Evolutionary conservation across 2,888 invertebrate species (phyloP), one percentile per base, ranked within the genome.

Genomic region (Rotaria magnacalcarata): DNA sequence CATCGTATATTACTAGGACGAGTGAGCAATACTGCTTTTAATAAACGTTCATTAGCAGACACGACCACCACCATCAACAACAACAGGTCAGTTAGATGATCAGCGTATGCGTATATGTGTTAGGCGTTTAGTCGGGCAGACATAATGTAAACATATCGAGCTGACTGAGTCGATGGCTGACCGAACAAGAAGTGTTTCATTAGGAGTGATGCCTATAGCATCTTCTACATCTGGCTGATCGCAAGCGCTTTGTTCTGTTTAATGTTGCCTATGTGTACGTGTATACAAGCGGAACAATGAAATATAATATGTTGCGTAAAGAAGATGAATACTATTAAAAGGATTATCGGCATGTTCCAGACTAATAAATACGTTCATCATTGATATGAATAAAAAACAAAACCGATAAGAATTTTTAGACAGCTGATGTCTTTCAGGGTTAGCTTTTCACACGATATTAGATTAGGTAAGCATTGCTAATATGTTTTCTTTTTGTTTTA

Each of bases 151-250:
- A 67, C 67, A 67, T 41, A 67, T 34, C 1, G 34, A 67, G 34
- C 67, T 67, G 67, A 60, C 34, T 34, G 34, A 34, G 2, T 34
- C 34, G 34, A 34, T 34, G 34, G 34, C 58, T 60, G 58, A 67
- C 67, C 27, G 41, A 67, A 67, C 67, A 41, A 67, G 41, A 34
- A 67, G 67, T 67, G 67, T 67, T 34, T 41, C 67, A 67, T 67
- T 67, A 67, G 67, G 34, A 67, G 16, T 34, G 27, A 67, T 67
- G 67, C 67, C 67, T 8, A 67, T 67, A 67, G 67, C 67, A 41
- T 34, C 67, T 34, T 67, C 67, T 34, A 34, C 67, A 67, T 67
- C 34, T 34, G 67, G 67, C 34, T 34, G 34, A 67, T 67, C 19
- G 67, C 67, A 67, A 34, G 67, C 34, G 34, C 34, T 19, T 67